Evolutionary conservation across 2,888 invertebrate genomes (phyloP), one percentile per base, ranked within the genome.

Genomic region (Hybos culiciformis): DNA sequence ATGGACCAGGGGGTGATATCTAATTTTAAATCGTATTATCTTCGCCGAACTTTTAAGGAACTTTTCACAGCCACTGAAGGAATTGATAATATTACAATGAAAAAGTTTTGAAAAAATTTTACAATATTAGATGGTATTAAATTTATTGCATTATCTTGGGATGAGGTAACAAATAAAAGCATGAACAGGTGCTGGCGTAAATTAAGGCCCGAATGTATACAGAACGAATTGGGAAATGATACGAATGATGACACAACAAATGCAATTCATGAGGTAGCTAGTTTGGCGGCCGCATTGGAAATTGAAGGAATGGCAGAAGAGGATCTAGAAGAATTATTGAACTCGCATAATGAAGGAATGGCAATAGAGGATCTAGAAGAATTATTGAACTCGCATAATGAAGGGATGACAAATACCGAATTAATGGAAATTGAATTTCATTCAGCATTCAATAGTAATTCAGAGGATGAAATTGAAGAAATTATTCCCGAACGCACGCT

Each of bases 1-100:
- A 20, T 36, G 20, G 36, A 20, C n/a, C 36, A 36, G 14, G 20
- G 36, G n/a, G 36, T 20, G 11, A 36, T 36, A 15, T 19, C 20
- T 20, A 36, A 9, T 9, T 36, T 36, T 19, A 36, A 36, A 36
- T 19, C 36, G n/a, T 36, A 36, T 36, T 36, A 36, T 21, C 36
- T 36, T 12, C 19, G 36, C 18, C 18, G 36, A 36, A 36, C 36
- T 20, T 36, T 36, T 20, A 12, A 36, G n/a, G 12, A 36, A 36
- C 20, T 36, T 7, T 15, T 33, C 17, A 6, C 17, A 15, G 20
- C 20, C 19, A 36, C 5, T 36, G 20, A 36, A 12, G 21, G 5
- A 6, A 12, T n/a, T n/a, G 36, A 14, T 36, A 12, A 4, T 21
- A 4, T 21, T n/a, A n/a, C 36, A 12, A 36, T 36, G 11, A 36